These are phyloP conservation scores for Turritopsis rubra DNA, from an alignment of 30 jellyfish, hydroid and myxozoan genomes.

Conservation along the genomic window DNA sequence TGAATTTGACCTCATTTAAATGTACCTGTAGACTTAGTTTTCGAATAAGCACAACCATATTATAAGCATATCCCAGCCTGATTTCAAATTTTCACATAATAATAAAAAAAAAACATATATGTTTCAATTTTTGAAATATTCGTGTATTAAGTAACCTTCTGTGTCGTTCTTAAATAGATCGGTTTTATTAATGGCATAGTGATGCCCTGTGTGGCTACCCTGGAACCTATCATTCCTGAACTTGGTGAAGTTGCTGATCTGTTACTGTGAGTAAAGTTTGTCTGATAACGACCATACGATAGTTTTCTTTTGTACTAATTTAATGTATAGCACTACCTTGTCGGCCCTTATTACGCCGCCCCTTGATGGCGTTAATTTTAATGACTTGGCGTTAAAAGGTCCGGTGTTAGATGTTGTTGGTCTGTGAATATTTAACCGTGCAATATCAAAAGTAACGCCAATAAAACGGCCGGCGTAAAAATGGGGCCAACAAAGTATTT, in stretches of 20 bases:
- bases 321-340: no score
- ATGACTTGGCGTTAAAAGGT: no score
- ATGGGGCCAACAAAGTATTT: no score
- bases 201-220: constrained; percentile 8
- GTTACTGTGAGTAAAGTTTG: background rate
- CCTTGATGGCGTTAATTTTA: background rate
- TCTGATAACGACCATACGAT: no score
- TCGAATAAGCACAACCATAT: background rate
- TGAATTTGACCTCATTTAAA: no score
- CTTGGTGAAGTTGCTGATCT: background rate
- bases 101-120: background rate
- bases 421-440: no score
- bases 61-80: background rate
- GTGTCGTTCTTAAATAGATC: background rate
- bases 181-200: constrained; percentile 17
- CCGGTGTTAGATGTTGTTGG: background rate
- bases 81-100: background rate
- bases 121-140: background rate
- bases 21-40: background rate
- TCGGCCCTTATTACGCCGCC: background rate
- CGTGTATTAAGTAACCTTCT: no score
- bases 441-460: no score
- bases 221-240: background rate
- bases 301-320: no score
- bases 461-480: no score